Percentiles rank a stretch among this genome's conserved stretches.
Evolutionary conservation across 2,888 invertebrate genomes (phyloP).

Genomic region (Sinohyriopsis cumingii): DNA sequence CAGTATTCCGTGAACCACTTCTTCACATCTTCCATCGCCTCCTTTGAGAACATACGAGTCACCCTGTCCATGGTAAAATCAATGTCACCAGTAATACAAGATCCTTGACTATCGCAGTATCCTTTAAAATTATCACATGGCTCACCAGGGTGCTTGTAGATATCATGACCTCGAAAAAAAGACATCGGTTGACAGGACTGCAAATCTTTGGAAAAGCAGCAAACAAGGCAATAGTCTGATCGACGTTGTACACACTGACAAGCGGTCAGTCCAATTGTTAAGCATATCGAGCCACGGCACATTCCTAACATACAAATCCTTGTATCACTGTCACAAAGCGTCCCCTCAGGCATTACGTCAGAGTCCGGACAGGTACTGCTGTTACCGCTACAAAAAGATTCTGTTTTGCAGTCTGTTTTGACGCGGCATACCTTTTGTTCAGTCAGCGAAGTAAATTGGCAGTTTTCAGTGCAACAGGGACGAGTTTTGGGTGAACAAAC

Average conservation of each 20-base stretch:
- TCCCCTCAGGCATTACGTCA: conserved; percentile 27
- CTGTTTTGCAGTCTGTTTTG: conserved; percentile 38
- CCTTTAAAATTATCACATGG: conserved; percentile 41
- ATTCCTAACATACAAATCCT: conserved; percentile 42
- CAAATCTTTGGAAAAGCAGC: conserved; percentile 32
- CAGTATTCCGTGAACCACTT: conserved; percentile 43
- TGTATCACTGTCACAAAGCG: conserved; percentile 36
- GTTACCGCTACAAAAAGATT: conserved; percentile 43
- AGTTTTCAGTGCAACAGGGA: conserved; percentile 46
- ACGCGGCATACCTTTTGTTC: conserved; percentile 32
- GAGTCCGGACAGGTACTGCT: conserved; percentile 42
- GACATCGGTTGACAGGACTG: conserved; percentile 25
- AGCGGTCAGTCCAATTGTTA: conserved; percentile 18
- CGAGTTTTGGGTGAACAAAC: conserved; percentile 46
- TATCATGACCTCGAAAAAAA: conserved; percentile 6
- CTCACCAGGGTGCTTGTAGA: conserved; percentile 24
- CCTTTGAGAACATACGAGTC: conserved; percentile 25
- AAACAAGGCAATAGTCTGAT: conserved; percentile 37
- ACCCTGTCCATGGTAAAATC: conserved; percentile 32
- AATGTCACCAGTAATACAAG: conserved; percentile 30
- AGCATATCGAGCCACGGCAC: conserved; percentile 47
- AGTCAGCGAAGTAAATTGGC: conserved; percentile 22
- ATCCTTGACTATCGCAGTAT: conserved; percentile 28
- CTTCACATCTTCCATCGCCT: conserved; percentile 22
- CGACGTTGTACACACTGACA: conserved; percentile 35